Conservation (phyloP, 1,140 invertebrate species). For the Galleria mellonella region DNA sequence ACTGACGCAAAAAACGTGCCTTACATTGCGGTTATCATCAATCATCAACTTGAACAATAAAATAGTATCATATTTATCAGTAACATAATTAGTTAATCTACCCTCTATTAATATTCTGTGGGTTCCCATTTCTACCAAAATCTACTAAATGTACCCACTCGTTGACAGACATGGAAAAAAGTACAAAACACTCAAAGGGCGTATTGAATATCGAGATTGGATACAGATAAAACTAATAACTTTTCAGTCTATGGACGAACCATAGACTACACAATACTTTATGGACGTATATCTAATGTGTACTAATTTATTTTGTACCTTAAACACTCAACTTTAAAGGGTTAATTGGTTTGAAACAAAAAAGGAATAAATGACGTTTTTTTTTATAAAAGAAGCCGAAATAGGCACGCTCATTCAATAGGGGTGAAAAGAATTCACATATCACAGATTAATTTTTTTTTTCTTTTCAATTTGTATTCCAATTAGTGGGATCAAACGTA, state of each 20-base stretch:
- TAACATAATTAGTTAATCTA: too few relatives aligned
- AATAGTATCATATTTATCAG: too few relatives aligned
- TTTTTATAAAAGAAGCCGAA: neutral
- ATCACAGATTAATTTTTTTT: conserved; percentile 12
- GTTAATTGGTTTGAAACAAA: too few relatives aligned
- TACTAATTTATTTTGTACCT: neutral
- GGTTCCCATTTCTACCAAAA: too few relatives aligned
- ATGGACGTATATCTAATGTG: neutral
- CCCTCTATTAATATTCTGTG: too few relatives aligned
- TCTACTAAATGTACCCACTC: too few relatives aligned
- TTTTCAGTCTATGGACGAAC: neutral
- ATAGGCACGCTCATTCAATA: neutral
- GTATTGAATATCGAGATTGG: conserved; percentile 3
- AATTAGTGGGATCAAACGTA: conserved; percentile 11
- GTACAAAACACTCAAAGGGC: neutral
- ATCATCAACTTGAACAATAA: too few relatives aligned
- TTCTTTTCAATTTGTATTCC: conserved; percentile 9
- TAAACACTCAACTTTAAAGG: neutral
- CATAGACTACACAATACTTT: neutral
- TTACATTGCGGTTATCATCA: too few relatives aligned
- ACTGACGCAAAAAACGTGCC: too few relatives aligned
- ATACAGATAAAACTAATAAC: conserved; percentile 3
- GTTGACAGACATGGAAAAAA: too few relatives aligned
- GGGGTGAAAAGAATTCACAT: neutral
- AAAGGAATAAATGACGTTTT: neutral